Conservation (phyloP, 2,888 invertebrate species). For the Sicus ferrugineus region DNA sequence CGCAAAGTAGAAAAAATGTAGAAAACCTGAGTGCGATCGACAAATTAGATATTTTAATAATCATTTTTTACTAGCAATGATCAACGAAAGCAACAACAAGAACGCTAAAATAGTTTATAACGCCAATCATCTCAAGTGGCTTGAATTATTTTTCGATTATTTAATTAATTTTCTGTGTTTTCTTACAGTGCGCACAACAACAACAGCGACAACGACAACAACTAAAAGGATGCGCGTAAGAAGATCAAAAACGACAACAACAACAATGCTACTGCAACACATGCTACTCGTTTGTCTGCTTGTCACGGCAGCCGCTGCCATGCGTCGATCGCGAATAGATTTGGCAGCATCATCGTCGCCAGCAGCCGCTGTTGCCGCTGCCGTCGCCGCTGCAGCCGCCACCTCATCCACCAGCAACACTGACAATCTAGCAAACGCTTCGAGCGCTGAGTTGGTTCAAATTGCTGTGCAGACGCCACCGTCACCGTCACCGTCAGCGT, state of each 20-base stretch:
- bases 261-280: slow-evolving; percentile 34
- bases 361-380: slow-evolving; percentile 38
- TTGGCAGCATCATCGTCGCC: slow-evolving; percentile 43
- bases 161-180: slow-evolving; percentile 14
- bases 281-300: slow-evolving; percentile 45
- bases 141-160: slow-evolving; percentile 21
- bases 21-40: neutral
- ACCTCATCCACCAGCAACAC: slow-evolving; percentile 47
- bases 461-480: slow-evolving; percentile 62
- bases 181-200: slow-evolving; percentile 16
- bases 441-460: slow-evolving; percentile 48
- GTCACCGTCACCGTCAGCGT: slow-evolving; percentile 47
- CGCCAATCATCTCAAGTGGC: slow-evolving; percentile 22
- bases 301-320: slow-evolving; percentile 48
- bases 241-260: slow-evolving; percentile 32
- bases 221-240: slow-evolving; percentile 5
- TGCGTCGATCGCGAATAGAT: slow-evolving; percentile 60
- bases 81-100: neutral
- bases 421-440: slow-evolving; percentile 52
- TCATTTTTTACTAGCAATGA: neutral
- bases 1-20: no score
- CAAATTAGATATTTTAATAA: neutral
- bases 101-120: neutral
- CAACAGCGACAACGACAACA: slow-evolving; percentile 26
- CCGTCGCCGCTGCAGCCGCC: slow-evolving; percentile 40